These are phyloP conservation scores for Diorhabda elongata DNA, from an alignment of 1,140 invertebrate species.

Conservation along the genomic window DNA sequence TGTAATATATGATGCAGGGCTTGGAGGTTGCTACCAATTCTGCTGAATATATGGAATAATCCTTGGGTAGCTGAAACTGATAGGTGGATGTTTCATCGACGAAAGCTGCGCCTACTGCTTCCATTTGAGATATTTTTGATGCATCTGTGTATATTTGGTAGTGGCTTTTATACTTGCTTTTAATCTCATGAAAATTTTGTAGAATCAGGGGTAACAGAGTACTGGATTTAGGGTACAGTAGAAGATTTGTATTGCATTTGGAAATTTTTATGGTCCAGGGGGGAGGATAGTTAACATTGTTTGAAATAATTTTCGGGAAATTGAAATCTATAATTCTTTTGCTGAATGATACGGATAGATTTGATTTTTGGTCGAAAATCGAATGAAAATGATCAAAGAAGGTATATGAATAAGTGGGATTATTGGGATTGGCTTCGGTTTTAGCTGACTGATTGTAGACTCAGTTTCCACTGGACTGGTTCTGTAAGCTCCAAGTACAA, in stretches of 20 bases:
- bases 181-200: too few relatives aligned
- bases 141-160: conserved; percentile 1
- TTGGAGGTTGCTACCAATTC: background rate
- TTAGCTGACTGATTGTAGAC: conserved; percentile 7
- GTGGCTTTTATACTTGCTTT: background rate
- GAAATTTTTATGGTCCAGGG: background rate
- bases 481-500: too few relatives aligned
- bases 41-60: background rate
- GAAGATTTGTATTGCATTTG: background rate
- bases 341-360: background rate
- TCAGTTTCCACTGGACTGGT: background rate
- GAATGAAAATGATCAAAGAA: background rate
- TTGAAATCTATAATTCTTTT: background rate
- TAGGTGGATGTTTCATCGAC: background rate
- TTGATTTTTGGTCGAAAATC: background rate
- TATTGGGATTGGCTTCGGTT: conserved; percentile 2
- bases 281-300: background rate
- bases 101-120: background rate
- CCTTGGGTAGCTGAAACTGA: background rate
- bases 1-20: background rate
- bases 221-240: background rate
- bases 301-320: background rate
- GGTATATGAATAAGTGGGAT: conserved; percentile 1
- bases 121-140: background rate
- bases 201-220: background rate